Evolutionary conservation across 2,113 vertebrate species (phyloP), one percentile per base, ranked within the genome.

Genomic region (Phyllostomus hastatus): DNA sequence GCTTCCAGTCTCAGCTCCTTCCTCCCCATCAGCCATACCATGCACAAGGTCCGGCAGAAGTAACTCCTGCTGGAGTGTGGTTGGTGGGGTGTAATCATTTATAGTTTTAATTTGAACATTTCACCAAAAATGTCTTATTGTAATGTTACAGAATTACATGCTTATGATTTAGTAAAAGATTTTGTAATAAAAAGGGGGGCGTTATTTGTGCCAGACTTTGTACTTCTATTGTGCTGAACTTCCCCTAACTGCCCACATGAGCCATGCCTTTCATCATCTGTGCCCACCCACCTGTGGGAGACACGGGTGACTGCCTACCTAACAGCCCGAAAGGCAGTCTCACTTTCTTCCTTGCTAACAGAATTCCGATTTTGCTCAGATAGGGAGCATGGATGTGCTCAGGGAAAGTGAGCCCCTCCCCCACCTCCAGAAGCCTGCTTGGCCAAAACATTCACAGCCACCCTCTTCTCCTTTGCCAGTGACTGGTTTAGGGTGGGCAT

Each of bases 251-350:
- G 61, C 75, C 79, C 17, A 31, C 4, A 24, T 10, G 33, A 46
- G 52, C 67, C 48, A 31, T 11, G 46, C 64, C 88, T 97, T 59
- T 78, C 61, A 22, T 78, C 72, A 43, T 48, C 87, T 64, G 67
- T 89, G 90, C 46, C 72, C 52, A 66, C 46, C 72, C 52, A 66
- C 79, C 76, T 52, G 15, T 33, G 57, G 70, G 84, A 88, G 70
- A 64, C 50, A 80, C 0, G 7, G 35, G 17, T 50, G 72, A 12
- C 38, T 48, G 85, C 81, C 90, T 48, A 54, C 73, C 15, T 31
- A 66, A 59, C 33, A 67, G 75, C 48, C 72, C 1, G 0, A 20
- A 2, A 38, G 22, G 57, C 57, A n/a, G 26, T 31, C n/a, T 73
- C 4, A 0, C 66, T 70, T 86, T 92, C 90, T 35, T 64, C 69